A percentile compares a stretch with the other conserved stretches of the same genome.
Conservation (phyloP, 2,113 vertebrate genomes). For the Oryctolagus cuniculus region mOryCun1.1 NC_091432.1:153576501-153577000, state of each 20-base stretch:
- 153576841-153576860: not conserved
- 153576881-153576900: too few species aligned
- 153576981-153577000: not conserved
- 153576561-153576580: not conserved
- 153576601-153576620: not conserved
- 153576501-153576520: rapidly evolving
- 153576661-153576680: not conserved
- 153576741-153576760: not conserved
- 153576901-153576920: too few species aligned
- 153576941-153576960: not conserved
- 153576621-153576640: not conserved
- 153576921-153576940: too few species aligned
- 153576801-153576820: not conserved
- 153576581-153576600: not conserved
- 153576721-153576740: not conserved
- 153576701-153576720: not conserved
- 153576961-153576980: too few species aligned
- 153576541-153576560: not conserved
- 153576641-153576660: not conserved
- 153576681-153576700: not conserved
- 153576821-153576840: not conserved
- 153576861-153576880: too few species aligned
- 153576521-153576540: not conserved
- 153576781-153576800: not conserved
- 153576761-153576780: not conserved